These are phyloP conservation scores for Danaus chrysippus DNA, from an alignment of 2,888 invertebrate genomes.

Conservation along the genomic window DNA sequence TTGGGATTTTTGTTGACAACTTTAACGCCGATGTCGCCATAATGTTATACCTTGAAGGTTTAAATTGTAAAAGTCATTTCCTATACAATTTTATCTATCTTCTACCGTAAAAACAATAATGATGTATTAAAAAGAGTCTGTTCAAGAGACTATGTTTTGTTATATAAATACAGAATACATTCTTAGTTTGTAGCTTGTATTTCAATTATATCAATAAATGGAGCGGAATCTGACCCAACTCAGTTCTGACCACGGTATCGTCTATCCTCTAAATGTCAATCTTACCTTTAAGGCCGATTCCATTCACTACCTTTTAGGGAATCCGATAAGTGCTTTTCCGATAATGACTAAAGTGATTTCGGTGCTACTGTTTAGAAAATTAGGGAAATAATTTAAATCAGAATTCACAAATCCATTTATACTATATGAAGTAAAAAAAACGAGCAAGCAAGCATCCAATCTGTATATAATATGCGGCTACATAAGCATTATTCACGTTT, in stretches of 20 bases:
- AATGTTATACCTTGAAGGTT: constrained; percentile 26
- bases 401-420: too few relatives aligned
- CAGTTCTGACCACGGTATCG: constrained; percentile 19
- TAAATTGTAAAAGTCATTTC: constrained; percentile 8
- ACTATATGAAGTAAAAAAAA: too few relatives aligned
- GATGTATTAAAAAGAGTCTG: too few relatives aligned
- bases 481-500: constrained; percentile 4
- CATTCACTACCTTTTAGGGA: constrained; percentile 13
- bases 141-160: too few relatives aligned
- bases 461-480: background rate
- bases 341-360: constrained; percentile 12
- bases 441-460: too few relatives aligned
- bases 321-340: constrained; percentile 15
- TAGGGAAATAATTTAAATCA: background rate
- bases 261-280: constrained; percentile 25
- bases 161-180: background rate
- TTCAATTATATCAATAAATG: background rate
- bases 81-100: background rate
- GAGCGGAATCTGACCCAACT: constrained; percentile 15
- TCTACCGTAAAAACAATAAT: too few relatives aligned
- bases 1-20: constrained; percentile 8
- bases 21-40: constrained; percentile 24
- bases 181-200: background rate
- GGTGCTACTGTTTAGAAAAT: background rate
- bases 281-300: constrained; percentile 16